Base-by-base conservation (phyloP, 2,797 vertebrate genomes). In the Acanthurus lineatus region DNA sequence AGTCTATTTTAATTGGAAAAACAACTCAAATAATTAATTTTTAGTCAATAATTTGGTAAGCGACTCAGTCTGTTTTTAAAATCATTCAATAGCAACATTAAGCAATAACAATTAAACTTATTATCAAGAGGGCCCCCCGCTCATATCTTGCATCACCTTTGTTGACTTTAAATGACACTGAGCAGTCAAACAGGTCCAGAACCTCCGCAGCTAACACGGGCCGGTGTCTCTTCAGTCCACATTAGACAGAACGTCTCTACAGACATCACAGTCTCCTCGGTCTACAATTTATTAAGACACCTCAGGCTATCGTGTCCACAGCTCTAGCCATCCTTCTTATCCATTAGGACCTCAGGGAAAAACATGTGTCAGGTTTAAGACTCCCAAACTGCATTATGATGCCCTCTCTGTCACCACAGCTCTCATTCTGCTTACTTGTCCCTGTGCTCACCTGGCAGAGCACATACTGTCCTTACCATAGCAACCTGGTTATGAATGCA, bases 271-370 rank as follows among this genome's bases (percentile, higher is more conserved):
- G 63, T 25, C 44, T 32, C 69, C 56, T 83, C 44, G 53, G 64
- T 70, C 58, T 44, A 52, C 40, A 79, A 65, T 86, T 60, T 86
- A 83, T 88, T 54, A 76, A 81, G 85, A 81, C 77, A 79, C 79
- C 72, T 59, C 77, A 10, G 77, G 73, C 67, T 49, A 47, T 69
- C 64, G 45, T 1, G 38, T 78, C 81, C 59, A 63, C 57, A 47
- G 61, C 71, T 67, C 49, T 6, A 10, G 25, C 51, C 56, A 35
- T 76, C 57, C 22, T 63, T 84, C 68, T 79, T 71, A 59, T 75
- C 70, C 58, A 51, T 66, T 60, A 63, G 16, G 40, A 68, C 83
- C 77, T 61, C 28, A 2, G 64, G 81, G 74, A 45, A 65, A 62
- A 74, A 45, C 35, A 22, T 57, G 40, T 76, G 62, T 73, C 47